Conservation (phyloP, 2,113 vertebrate species). For the Carassius gibelio region DNA sequence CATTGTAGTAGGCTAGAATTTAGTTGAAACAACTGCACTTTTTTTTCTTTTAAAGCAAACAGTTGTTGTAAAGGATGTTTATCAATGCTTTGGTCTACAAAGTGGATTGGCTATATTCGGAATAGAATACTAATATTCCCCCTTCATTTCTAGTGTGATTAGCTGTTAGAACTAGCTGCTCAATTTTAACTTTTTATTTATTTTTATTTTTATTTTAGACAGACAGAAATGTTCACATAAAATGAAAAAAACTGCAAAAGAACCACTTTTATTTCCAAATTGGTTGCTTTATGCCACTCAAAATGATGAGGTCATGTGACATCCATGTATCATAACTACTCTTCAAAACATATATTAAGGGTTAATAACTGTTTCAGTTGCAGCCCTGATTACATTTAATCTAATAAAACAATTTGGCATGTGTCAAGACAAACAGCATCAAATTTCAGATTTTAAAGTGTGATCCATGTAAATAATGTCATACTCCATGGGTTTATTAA, state of each 20-base stretch:
- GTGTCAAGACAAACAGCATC: background rate
- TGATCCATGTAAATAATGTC: background rate
- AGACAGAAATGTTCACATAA: background rate
- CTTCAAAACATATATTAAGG: background rate
- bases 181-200: background rate
- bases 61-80: background rate
- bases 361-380: background rate
- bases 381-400: background rate
- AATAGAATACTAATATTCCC: background rate
- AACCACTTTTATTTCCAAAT: background rate
- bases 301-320: background rate
- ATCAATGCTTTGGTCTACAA: background rate
- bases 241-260: background rate
- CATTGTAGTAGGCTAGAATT: constrained; percentile 6
- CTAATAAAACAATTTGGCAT: background rate
- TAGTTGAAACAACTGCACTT: constrained; percentile 19
- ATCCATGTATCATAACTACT: background rate
- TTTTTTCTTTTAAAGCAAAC: constrained; percentile 7
- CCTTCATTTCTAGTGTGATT: background rate
- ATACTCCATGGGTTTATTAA: background rate
- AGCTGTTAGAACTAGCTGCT: background rate
- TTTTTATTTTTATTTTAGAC: background rate
- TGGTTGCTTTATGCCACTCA: background rate
- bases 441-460: background rate
- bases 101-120: background rate